Percentiles rank a stretch among this genome's conserved stretches.
Evolutionary conservation across 2,113 vertebrate species (phyloP).

Genomic region (Glaucidium brasilianum): DNA sequence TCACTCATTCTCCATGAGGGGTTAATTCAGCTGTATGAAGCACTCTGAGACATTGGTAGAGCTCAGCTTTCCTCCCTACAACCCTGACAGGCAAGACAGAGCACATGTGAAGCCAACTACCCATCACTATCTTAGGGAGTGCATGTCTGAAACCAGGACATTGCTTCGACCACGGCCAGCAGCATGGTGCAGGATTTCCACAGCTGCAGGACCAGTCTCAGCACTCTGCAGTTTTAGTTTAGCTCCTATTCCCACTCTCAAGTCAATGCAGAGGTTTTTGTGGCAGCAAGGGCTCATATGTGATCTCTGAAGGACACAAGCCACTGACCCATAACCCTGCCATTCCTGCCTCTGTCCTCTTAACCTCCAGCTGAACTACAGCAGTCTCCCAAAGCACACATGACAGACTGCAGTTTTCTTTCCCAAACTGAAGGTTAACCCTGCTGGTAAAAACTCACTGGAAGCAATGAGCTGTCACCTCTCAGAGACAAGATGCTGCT

Average conservation of each 20-base stretch:
- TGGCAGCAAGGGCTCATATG: not conserved
- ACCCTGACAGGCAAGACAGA: not conserved
- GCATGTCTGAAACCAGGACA: not conserved
- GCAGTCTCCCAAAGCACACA: not conserved
- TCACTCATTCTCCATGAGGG: not conserved
- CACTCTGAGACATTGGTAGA: not conserved
- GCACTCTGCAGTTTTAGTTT: not conserved
- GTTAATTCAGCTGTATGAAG: not conserved
- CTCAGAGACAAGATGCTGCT: not conserved
- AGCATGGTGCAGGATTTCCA: not conserved
- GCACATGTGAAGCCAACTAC: not conserved
- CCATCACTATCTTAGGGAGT: not conserved
- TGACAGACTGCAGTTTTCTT: not conserved
- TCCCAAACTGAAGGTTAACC: not conserved
- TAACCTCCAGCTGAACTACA: constrained; percentile 17
- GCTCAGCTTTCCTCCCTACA: not conserved
- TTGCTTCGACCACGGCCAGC: rapidly evolving
- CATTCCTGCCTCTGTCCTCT: not conserved
- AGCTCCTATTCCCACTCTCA: not conserved
- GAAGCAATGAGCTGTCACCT: constrained; percentile 1
- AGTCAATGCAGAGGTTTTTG: not conserved
- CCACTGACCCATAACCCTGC: not conserved
- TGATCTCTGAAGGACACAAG: not conserved
- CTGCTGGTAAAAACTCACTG: not conserved
- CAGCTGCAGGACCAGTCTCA: not conserved